Base-by-base conservation (phyloP, 2,797 vertebrate species). In the Monodelphis domestica region DNA sequence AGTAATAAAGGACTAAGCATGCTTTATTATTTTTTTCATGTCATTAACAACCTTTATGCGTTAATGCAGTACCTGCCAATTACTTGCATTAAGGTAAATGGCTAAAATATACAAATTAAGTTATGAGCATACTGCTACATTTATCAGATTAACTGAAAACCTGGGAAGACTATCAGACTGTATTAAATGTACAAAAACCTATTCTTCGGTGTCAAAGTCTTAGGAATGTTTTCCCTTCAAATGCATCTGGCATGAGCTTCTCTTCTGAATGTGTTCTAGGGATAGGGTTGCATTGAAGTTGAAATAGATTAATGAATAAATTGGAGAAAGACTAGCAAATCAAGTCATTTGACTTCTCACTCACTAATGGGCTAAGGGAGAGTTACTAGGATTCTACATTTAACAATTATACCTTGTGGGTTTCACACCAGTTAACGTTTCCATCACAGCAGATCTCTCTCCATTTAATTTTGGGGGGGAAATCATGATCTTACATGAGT, bases 61-160 rank as follows among this genome's bases (percentile, higher is more conserved):
- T 97, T 97, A 97, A 97, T 97, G 90, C 84, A 91, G 89, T 94
- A 59, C 94, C 96, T 97, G 94, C 97, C 98, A 97, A 98, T 98
- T 97, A 98, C 89, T 59, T 97, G 94, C 96, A 96, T 97, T 97
- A 95, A 97, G 95, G 96, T 91, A 87, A 94, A 97, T 96, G 95
- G 88, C 90, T 96, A 97, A 96, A 89, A 50, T 96, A 96, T 95
- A 96, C 96, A 97, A 98, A 98, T 89, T 38, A 98, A 98, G 95
- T 97, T 96, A 93, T 94, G 94, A 54, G 88, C 78, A 90, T 91
- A 94, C 88, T 96, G 88, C 54, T 94, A 28, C 87, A 94, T 92
- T 94, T 97, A 95, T 56, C 29, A 91, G 91, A 94, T 97, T 95
- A 97, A 89, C 90, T 95, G 55, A 88, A 89, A 97, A 94, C 90